Conservation (phyloP, 2,888 invertebrate species). For the Heliconius cydno region DNA sequence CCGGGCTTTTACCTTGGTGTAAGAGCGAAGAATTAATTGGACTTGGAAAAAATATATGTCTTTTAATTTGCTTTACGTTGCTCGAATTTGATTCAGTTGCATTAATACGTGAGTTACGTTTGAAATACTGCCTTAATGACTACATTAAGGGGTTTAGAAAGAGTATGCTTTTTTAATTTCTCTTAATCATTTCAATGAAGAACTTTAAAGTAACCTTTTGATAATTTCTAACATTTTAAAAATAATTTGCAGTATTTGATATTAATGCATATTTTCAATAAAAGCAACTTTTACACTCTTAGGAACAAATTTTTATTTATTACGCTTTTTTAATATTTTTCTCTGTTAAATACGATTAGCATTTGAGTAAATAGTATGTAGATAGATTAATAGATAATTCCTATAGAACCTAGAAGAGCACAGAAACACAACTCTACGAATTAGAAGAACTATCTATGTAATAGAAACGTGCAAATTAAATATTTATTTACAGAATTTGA, state of each 20-base stretch:
- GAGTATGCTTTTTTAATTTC: not conserved
- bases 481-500: not conserved
- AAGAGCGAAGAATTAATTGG: not conserved
- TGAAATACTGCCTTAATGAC: constrained; percentile 9
- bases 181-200: not conserved
- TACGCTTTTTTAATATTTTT: not conserved
- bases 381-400: not conserved
- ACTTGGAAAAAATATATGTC: not conserved
- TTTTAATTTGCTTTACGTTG: not conserved
- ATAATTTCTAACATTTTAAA: not conserved
- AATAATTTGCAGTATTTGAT: not conserved
- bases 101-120: not conserved
- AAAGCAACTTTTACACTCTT: not conserved
- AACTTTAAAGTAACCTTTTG: constrained; percentile 1
- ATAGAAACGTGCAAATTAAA: constrained; percentile 4
- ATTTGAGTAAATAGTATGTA: not conserved
- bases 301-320: not conserved
- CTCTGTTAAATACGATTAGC: not conserved
- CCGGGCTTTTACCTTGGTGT: not conserved
- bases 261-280: not conserved
- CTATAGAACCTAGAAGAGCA: not conserved
- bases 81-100: not conserved
- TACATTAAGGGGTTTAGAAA: not conserved
- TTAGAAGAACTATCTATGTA: not conserved
- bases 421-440: not conserved